These are phyloP conservation scores for Ormyrus thymus DNA, from an alignment of 2,888 invertebrate species.

Conservation along the genomic window DNA sequence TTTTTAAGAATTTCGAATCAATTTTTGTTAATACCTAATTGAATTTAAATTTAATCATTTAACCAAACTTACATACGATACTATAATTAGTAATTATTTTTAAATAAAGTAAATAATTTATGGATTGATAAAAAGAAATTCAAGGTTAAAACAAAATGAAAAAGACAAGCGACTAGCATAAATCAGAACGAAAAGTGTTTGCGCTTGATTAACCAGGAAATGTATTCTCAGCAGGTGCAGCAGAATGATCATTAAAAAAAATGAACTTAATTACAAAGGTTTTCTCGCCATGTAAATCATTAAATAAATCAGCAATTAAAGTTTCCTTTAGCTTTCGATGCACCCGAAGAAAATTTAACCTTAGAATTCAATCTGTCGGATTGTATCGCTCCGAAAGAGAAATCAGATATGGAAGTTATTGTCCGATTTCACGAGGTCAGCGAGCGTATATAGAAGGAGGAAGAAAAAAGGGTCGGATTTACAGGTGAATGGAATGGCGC, in stretches of 20 bases:
- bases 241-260: no score
- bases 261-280: no score
- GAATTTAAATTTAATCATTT: no score
- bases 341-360: slow-evolving; percentile 20
- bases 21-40: background rate
- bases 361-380: slow-evolving; percentile 45
- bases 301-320: slow-evolving; percentile 22
- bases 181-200: no score
- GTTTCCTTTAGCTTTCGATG: slow-evolving; percentile 5
- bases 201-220: no score
- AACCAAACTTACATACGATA: no score
- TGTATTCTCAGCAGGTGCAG: no score
- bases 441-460: background rate
- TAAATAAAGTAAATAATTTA: no score
- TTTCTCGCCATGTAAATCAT: background rate
- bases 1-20: background rate
- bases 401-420: slow-evolving; percentile 49
- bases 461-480: slow-evolving; percentile 31
- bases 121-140: no score
- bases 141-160: no score
- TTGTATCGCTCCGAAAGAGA: slow-evolving; percentile 34
- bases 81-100: no score
- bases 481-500: slow-evolving; percentile 39
- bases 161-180: no score
- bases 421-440: slow-evolving; percentile 50